Percentiles rank a stretch among this genome's conserved stretches.
These are phyloP conservation scores for Microtus ochrogaster DNA, from an alignment of 2,113 vertebrate genomes.

Conservation along the genomic window DNA sequence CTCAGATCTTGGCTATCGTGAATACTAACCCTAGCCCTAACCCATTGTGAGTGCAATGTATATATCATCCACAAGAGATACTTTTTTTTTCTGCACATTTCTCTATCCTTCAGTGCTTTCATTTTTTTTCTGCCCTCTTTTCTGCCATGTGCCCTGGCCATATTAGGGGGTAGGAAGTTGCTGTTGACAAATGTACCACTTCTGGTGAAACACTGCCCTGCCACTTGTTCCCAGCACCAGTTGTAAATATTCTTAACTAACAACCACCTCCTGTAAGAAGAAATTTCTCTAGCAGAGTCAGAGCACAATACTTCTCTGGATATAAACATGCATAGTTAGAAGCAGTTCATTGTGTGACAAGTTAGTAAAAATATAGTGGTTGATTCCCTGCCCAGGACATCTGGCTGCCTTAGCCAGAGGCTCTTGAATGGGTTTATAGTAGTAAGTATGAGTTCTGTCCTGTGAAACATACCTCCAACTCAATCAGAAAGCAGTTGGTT, in stretches of 20 bases:
- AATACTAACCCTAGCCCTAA: too few relatives aligned
- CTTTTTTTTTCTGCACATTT: neutral
- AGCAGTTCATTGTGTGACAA: neutral
- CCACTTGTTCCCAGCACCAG: neutral
- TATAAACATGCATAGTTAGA: neutral
- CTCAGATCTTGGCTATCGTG: neutral
- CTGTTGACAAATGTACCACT: neutral
- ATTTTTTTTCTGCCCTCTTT: neutral
- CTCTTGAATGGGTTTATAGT: neutral
- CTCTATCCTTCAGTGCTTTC: neutral
- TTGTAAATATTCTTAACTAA: neutral
- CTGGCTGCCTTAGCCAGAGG: neutral
- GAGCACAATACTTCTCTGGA: neutral
- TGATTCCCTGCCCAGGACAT: neutral
- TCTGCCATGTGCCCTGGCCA: neutral
- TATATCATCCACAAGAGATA: neutral
- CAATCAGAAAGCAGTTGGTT: neutral
- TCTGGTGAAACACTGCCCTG: neutral
- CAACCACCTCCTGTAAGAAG: neutral
- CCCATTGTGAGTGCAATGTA: neutral
- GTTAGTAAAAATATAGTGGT: neutral
- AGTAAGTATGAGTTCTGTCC: neutral
- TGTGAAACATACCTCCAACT: neutral
- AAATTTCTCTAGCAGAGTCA: neutral
- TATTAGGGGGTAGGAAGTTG: neutral